phyloP scores from a whole-genome alignment of 2,113 vertebrate genomes.

The Charina bottae region DNA sequence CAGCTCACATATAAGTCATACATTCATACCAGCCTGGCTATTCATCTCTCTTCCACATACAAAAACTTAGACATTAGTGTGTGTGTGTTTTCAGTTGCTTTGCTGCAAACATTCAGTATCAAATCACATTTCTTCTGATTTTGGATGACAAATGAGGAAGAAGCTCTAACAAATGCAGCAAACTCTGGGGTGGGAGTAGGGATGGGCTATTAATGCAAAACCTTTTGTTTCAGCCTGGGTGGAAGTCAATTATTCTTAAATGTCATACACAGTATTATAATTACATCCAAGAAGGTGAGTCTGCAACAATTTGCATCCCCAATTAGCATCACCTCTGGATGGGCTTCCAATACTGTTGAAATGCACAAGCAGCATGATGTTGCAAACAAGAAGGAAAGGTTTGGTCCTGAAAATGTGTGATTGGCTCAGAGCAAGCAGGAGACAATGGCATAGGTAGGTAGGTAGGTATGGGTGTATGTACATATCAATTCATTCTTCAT shows the following conservation, averaged over 20 bases:
- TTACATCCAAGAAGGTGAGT: background rate
- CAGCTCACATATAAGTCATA: background rate
- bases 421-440: background rate
- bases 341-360: background rate
- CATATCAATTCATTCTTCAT: no score
- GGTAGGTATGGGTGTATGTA: no score
- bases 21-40: background rate
- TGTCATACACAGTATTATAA: background rate
- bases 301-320: background rate
- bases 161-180: background rate
- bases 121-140: background rate
- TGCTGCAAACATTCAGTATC: background rate
- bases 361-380: background rate
- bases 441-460: background rate
- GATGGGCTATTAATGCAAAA: background rate
- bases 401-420: background rate
- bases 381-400: background rate
- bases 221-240: background rate
- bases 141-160: background rate
- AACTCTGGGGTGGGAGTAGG: background rate
- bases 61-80: background rate
- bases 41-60: background rate
- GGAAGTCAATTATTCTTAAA: background rate
- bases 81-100: background rate
- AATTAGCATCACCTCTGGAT: background rate